A percentile compares a stretch with the other conserved stretches of the same genome.
Evolutionary conservation across 1,140 invertebrate genomes (phyloP).

Genomic region (Bombus superbus): DNA sequence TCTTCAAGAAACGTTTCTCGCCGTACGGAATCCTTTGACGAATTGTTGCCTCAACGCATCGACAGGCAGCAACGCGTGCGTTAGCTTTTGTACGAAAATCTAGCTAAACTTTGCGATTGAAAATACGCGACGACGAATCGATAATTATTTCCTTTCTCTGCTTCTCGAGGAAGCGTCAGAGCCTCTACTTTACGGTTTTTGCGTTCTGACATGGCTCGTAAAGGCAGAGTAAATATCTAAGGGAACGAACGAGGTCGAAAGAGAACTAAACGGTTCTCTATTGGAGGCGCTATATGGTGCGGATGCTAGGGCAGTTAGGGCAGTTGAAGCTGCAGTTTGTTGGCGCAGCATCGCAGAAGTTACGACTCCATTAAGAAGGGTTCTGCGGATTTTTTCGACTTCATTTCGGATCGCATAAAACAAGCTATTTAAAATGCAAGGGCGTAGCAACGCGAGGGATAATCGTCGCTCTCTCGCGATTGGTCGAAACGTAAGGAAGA

Average conservation of each 20-base stretch:
- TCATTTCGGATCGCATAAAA: slow-evolving; percentile 74
- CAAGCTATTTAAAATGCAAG: slow-evolving; percentile 73
- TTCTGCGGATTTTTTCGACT: slow-evolving; percentile 66
- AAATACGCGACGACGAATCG: too few relatives aligned
- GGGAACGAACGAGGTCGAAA: background rate
- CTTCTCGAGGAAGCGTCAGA: too few relatives aligned
- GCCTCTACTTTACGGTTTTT: too few relatives aligned
- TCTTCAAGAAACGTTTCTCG: too few relatives aligned
- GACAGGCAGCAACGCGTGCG: fast-evolving
- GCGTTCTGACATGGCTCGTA: background rate
- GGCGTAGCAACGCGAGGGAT: slow-evolving; percentile 52
- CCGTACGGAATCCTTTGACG: too few relatives aligned
- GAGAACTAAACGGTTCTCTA: slow-evolving; percentile 39
- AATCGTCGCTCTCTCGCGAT: background rate
- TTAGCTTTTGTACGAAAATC: too few relatives aligned
- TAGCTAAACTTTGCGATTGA: background rate
- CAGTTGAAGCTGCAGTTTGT: slow-evolving; percentile 46
- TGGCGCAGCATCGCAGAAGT: slow-evolving; percentile 59
- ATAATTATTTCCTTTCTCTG: background rate
- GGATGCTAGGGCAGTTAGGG: slow-evolving; percentile 39
- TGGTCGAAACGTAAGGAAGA: background rate
- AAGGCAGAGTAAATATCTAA: background rate
- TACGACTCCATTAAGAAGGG: slow-evolving; percentile 75
- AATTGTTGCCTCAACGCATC: too few relatives aligned
- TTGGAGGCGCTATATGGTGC: slow-evolving; percentile 12